These are phyloP conservation scores for Xenopus tropicalis DNA, from an alignment of 2,113 vertebrate species.

Conservation along the genomic window DNA sequence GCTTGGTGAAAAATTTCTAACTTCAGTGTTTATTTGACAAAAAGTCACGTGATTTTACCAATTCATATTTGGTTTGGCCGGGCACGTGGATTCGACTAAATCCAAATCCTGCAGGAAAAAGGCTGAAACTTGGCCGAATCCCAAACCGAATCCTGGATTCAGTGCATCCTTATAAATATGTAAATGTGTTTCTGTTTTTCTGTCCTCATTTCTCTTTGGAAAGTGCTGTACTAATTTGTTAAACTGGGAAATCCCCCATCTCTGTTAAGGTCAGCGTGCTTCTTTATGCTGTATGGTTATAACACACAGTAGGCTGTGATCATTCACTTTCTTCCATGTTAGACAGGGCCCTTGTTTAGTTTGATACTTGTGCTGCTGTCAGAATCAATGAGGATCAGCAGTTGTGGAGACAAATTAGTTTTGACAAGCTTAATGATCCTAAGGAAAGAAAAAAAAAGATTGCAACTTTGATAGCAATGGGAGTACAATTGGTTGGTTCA, in stretches of 20 bases:
- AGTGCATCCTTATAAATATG: too few relatives aligned
- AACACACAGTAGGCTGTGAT: conserved; percentile 50
- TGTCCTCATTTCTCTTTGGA: too few relatives aligned
- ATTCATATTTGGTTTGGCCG: too few relatives aligned
- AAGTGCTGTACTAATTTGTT: too few relatives aligned
- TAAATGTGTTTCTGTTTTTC: too few relatives aligned
- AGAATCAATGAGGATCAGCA: conserved; percentile 64
- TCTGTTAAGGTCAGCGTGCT: conserved; percentile 48
- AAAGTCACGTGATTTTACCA: too few relatives aligned
- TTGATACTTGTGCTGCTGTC: conserved; percentile 64
- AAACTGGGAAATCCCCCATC: conserved; percentile 14
- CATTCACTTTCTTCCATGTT: conserved; percentile 60
- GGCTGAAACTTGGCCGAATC: too few relatives aligned
- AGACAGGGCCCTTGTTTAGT: conserved; percentile 56
- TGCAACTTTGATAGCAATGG: conserved; percentile 63
- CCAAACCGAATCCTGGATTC: too few relatives aligned
- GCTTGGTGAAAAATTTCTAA: too few relatives aligned
- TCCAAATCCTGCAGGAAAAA: too few relatives aligned
- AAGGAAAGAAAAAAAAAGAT: conserved; percentile 55
- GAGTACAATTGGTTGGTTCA: conserved; percentile 66
- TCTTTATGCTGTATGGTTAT: conserved; percentile 40
- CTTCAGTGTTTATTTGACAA: too few relatives aligned
- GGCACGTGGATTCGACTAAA: too few relatives aligned
- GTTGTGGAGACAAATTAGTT: conserved; percentile 71
- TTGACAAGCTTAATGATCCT: conserved; percentile 73